phyloP scores from a whole-genome alignment of 1,140 invertebrate genomes.

The Drosophila sulfurigaster region DNA sequence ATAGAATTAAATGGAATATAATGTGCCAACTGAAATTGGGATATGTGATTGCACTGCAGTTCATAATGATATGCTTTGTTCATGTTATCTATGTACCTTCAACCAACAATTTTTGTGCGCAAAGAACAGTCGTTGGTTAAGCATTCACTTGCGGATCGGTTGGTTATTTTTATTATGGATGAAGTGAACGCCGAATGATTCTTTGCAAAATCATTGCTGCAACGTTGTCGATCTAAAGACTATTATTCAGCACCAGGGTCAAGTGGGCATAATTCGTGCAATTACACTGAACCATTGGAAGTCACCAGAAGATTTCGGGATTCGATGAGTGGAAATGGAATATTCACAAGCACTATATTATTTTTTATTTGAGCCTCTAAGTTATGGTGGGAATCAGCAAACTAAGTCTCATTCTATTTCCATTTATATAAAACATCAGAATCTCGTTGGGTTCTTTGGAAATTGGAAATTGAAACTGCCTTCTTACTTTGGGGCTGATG shows the following conservation, averaged over 20 bases:
- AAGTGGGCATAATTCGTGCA: constrained; percentile 95
- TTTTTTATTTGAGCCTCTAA: constrained; percentile 93
- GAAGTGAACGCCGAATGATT: constrained; percentile 94
- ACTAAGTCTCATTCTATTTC: constrained; percentile 85
- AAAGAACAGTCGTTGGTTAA: constrained; percentile 85
- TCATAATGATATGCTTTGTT: constrained; percentile 86
- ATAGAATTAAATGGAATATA: too few relatives aligned
- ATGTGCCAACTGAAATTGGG: constrained; percentile 26
- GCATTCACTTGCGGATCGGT: constrained; percentile 88
- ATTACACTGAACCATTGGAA: constrained; percentile 96
- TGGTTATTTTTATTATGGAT: constrained; percentile 95
- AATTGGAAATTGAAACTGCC: constrained; percentile 90
- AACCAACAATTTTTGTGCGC: constrained; percentile 86
- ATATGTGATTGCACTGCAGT: constrained; percentile 81
- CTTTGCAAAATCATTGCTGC: constrained; percentile 81
- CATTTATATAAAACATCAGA: neutral
- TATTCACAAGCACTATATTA: constrained; percentile 91
- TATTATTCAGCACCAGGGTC: constrained; percentile 86
- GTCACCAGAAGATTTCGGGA: constrained; percentile 96
- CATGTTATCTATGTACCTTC: constrained; percentile 89
- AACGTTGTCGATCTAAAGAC: constrained; percentile 53
- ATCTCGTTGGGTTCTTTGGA: neutral
- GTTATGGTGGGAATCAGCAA: constrained; percentile 95
- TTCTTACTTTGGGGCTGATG: constrained; percentile 96
- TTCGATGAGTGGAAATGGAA: constrained; percentile 91